Percentiles rank a stretch among this genome's conserved stretches.
Evolutionary conservation across 2,888 invertebrate species (phyloP).

Genomic region (Ptychoptera albimana): DNA sequence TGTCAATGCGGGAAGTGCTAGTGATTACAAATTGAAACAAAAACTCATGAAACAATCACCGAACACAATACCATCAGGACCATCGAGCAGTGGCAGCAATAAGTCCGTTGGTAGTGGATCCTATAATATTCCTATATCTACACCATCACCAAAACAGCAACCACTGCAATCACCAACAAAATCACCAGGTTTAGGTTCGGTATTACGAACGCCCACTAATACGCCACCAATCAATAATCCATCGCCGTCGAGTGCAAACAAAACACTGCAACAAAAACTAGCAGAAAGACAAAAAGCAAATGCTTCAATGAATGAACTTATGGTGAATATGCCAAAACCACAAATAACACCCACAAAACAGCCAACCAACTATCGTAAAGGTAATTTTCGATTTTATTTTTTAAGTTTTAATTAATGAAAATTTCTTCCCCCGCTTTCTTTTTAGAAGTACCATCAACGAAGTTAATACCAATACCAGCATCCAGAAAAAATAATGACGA

Average conservation of each 20-base stretch:
- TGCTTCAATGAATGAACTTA: constrained; percentile 4
- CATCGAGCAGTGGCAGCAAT: neutral
- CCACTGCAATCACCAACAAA: constrained; percentile 2
- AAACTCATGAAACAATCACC: neutral
- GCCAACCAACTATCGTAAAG: no score
- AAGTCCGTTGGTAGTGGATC: neutral
- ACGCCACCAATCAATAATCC: constrained; percentile 8
- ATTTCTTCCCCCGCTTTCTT: no score
- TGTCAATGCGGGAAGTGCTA: neutral
- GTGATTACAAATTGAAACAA: neutral
- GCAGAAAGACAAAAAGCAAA: constrained; percentile 40
- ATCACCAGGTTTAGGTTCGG: constrained; percentile 2
- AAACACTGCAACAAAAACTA: constrained; percentile 51
- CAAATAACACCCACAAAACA: no score
- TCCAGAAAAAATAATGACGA: neutral
- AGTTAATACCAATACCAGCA: no score
- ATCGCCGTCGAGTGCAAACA: constrained; percentile 34
- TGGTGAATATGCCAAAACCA: no score
- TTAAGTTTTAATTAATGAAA: no score
- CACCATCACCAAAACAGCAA: constrained; percentile 6
- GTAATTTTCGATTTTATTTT: no score
- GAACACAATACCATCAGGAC: neutral
- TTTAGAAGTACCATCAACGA: no score
- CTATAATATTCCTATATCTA: neutral
- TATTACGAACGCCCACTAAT: constrained; percentile 6